Evolutionary conservation across 1,140 invertebrate species (phyloP), one percentile per base, ranked within the genome.

Genomic region (Pogonomyrmex californicus): DNA sequence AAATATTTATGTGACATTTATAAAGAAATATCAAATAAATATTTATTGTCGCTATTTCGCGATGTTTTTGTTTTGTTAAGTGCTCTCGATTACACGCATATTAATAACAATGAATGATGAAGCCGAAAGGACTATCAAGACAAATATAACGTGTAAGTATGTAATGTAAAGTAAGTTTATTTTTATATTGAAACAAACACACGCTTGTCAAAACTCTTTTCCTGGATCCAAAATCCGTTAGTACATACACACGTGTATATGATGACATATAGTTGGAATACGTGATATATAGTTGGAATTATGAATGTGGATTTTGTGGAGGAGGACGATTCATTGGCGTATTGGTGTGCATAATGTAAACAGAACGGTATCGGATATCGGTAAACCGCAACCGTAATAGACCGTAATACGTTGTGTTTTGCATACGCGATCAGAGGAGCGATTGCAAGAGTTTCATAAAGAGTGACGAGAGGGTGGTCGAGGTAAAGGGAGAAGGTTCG

Each of bases 341-440:
- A 70, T 87, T 56, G 44, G 86, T 85, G 88, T 91, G 75, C 85
- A 88, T 79, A 78, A 83, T 90, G 88, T 92, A 93, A 92, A 92
- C 88, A 68, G 36, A 23, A 93, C 85, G 41, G 87, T 87, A 70
- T 85, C 85, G 81, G 88, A 90, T 93, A 92, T 93, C 85, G 91
- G 86, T 88, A 91, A 90, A 91, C 87, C 88, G 65, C 91, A 89
- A 63, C 23, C 62, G 86, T 91, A 92, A 92, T 92, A 87, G 88
- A 82, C 78, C 56, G 86, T 90, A 91, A 93, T 93, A 91, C 86
- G 56, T 65, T 51, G 85, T 92, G 89, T 93, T 93, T 94, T 93
- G 91, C 93, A 93, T 93, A 87, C 81, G 79, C 90, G 90, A 93
- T 92, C 87, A 88, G 86, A 86, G 60, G 54, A 85, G 88, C 63